Evolutionary conservation across 2,888 invertebrate species (phyloP), one percentile per base, ranked within the genome.

Genomic region (Vesta saturnalis): DNA sequence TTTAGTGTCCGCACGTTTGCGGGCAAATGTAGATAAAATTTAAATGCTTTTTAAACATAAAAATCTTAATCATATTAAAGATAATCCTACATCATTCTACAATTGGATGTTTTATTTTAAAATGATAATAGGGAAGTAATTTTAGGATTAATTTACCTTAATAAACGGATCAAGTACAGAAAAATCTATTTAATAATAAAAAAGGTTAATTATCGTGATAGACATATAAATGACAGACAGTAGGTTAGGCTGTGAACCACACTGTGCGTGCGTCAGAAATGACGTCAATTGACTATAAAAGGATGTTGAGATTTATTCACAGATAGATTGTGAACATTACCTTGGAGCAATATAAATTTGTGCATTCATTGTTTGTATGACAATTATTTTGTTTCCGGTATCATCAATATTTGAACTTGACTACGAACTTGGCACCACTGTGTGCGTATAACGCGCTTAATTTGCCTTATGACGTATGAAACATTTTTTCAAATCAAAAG

Each of bases 201-300:
- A 68, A 62, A 65, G 65, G 69, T 70, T 70, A 70, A 70, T 70
- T 66, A 59, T 63, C 23, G 35, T 55, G 63, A 70, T 66, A 67
- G 56, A 63, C 56, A 54, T 57, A 62, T 58, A 61, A 70, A 62
- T 63, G 60, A 66, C 49, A 66, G 69, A 65, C 65, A 65, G 60
- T 69, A 59, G 66, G 70, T 67, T 65, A 66, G 72, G 65, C 67
- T 65, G 67, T 64, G 69, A 71, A 68, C 73, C 68, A 62, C 67
- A 60, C 64, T 46, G 68, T 73, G 55, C 69, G 73, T 76, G 75
- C 76, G 76, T 76, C 76, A 76, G 62, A 59, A 63, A 72, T 76
- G 76, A 76, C 76, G 76, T 76, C 76, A 76, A 76, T 76, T 71
- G 68, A 60, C 73, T 74, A 74, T 74, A 74, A 72, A 74, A 74